Evolutionary conservation across 2,113 vertebrate genomes (phyloP), one percentile per base, ranked within the genome.

Genomic region (Megalops atlanticus): DNA sequence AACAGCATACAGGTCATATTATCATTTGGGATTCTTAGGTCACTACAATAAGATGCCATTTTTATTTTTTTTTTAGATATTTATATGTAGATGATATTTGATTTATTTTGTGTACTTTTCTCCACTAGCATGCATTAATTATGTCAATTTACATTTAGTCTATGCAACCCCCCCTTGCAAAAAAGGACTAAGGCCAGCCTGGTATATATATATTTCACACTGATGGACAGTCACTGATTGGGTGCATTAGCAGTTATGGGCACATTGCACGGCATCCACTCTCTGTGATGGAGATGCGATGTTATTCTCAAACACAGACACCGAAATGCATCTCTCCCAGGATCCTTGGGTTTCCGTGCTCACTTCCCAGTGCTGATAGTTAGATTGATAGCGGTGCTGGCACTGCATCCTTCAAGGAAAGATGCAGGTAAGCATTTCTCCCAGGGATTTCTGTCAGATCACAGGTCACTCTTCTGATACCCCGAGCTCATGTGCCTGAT

Each of bases 371-470:
- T 72, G 15, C 78, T 82, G 85, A 87, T 84, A 83, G 77, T 64
- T 76, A 89, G 84, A 88, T 86, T 87, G 86, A 88, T 88, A 83
- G 86, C 12, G 7, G 12, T 82, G 83, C 78, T 79, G 82, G 75
- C 76, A 41, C 74, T 80, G 81, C 79, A 83, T 54, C 79, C 83
- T 72, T 64, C 52, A 79, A 79, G 78, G 77, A 89, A 83, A 82
- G 83, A 81, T 83, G 82, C 76, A 52, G 82, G 84, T 87, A 87
- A 83, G 78, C 88, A 88, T 88, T 89, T 88, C 85, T 89, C 79
- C 82, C 83, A 85, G 81, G 80, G 83, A 87, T 80, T 78, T 83
- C 76, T 80, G 64, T 74, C 78, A 41, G 76, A 86, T 87, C 83
- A 82, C 74, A 81, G 87, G 86, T 88, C 82, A 86, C 81, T 89